Evolutionary conservation across 2,888 invertebrate genomes (phyloP), one percentile per base, ranked within the genome.

Genomic region (Trissolcus japonicus): DNA sequence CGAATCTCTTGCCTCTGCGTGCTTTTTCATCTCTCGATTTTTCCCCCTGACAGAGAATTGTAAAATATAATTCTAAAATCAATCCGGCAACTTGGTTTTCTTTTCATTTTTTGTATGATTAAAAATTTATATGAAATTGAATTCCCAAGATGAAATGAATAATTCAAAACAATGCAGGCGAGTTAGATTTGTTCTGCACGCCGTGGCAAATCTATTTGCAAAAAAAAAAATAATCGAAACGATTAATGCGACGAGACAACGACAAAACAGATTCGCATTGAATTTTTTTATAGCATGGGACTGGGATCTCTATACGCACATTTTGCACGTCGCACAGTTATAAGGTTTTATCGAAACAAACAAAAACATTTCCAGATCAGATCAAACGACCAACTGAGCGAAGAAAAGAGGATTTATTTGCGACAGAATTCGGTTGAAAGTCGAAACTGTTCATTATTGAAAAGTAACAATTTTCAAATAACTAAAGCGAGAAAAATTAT

Each of bases 281-380:
- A 19, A 1, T 17, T 13, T 51, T 13, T 51, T 51, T 51, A 21
- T 19, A 51, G 9, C 51, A 51, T 51, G 2, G 19, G 19, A 11
- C 21, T 6, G 16, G 51, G 17, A 51, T 51, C 51, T 17, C 51
- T 19, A 2, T 48, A 46, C 16, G n/a, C 14, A 21, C 19, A 7
- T 3, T 51, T 19, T 4, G 46, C 46, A 46, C 16, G 46, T 7
- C 16, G 46, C 14, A 35, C 35, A 11, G 35, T 16, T n/a, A 46
- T 46, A 46, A 46, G 46, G 46, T 19, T 51, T 51, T 19, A 19
- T 51, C 17, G 51, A 19, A 17, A 51, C 51, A 51, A 51, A 51
- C 51, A 51, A 19, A 51, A 51, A 16, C 51, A 51, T 19, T 13
- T 4, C 21, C 19, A 51, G 17, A 51, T 51, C 51, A 51, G 11